phyloP scores from a whole-genome alignment of 2,888 invertebrate genomes.

The Leucophenga montana region DNA sequence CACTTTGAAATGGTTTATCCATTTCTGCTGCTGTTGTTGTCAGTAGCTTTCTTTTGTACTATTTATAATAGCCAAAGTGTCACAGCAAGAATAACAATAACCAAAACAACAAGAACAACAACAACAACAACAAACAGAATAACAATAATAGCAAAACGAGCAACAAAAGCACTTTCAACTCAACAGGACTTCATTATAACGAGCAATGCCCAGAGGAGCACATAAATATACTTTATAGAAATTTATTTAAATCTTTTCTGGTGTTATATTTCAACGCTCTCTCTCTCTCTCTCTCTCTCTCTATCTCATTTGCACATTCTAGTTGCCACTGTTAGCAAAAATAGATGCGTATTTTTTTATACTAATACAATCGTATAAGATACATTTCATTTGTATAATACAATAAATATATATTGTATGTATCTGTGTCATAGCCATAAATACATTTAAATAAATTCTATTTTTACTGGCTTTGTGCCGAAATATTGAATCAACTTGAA shows the following conservation, averaged over 20 bases:
- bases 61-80: not conserved
- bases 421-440: too few relatives aligned
- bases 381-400: too few relatives aligned
- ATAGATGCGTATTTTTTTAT: too few relatives aligned
- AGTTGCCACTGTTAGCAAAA: too few relatives aligned
- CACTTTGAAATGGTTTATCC: not conserved
- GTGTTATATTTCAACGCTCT: not conserved
- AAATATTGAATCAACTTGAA: too few relatives aligned
- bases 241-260: conserved; percentile 2
- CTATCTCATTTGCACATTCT: not conserved
- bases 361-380: too few relatives aligned
- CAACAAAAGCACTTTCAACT: conserved; percentile 7
- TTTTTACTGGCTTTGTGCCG: too few relatives aligned
- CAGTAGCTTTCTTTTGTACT: too few relatives aligned
- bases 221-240: conserved; percentile 1
- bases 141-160: not conserved
- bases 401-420: too few relatives aligned
- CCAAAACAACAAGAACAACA: not conserved
- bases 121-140: not conserved
- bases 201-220: conserved; percentile 13
- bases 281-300: too few relatives aligned
- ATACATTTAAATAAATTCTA: too few relatives aligned
- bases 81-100: conserved; percentile 2
- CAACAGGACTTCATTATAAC: conserved; percentile 10
- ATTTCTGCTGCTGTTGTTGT: not conserved